phyloP scores from a whole-genome alignment of 2,113 vertebrate species.

The Passer montanus region DNA sequence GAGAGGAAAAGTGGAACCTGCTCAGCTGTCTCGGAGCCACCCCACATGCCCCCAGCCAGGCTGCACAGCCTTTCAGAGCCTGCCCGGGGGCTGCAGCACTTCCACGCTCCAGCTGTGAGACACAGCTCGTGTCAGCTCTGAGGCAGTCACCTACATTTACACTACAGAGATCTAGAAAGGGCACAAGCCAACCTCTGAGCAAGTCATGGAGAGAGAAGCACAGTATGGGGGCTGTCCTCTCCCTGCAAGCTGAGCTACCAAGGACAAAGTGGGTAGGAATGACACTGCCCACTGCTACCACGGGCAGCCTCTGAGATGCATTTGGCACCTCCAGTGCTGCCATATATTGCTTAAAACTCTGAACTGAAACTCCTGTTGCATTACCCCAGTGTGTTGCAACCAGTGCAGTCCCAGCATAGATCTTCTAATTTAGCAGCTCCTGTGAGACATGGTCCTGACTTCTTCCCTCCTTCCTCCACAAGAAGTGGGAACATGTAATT shows the following conservation, averaged over 20 bases:
- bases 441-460: neutral
- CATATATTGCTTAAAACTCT: neutral
- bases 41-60: neutral
- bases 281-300: fast-evolving
- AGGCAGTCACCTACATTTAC: fast-evolving
- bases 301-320: neutral
- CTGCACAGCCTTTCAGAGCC: neutral
- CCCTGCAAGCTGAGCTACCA: neutral
- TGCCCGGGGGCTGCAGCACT: neutral
- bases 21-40: fast-evolving
- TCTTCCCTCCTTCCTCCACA: neutral
- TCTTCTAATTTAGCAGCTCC: neutral
- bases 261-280: neutral
- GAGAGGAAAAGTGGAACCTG: neutral
- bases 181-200: neutral
- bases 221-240: no score
- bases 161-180: neutral
- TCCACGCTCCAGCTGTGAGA: neutral
- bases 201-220: neutral
- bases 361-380: neutral
- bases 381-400: neutral
- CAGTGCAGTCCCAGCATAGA: neutral
- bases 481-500: neutral
- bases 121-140: neutral
- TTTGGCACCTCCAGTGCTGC: neutral